These are phyloP conservation scores for Gnathonemus longibarbis DNA, from an alignment of 2,113 vertebrate species.

Conservation along the genomic window DNA sequence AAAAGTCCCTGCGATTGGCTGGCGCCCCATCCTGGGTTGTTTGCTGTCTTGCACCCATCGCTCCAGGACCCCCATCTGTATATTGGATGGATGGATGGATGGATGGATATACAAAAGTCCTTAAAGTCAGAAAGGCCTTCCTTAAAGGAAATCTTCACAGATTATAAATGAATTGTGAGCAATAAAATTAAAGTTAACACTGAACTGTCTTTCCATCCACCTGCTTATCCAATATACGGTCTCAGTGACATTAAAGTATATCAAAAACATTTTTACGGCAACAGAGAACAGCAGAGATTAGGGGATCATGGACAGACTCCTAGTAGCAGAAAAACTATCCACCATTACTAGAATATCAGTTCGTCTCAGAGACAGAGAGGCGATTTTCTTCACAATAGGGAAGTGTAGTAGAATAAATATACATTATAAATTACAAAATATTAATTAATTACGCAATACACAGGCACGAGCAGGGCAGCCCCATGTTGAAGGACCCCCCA, in stretches of 20 bases:
- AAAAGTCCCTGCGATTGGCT: neutral
- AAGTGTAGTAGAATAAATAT: neutral
- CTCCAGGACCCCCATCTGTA: neutral
- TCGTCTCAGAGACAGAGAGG: neutral
- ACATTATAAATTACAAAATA: neutral
- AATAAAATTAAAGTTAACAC: neutral
- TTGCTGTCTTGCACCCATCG: neutral
- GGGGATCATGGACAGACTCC: neutral
- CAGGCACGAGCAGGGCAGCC: neutral
- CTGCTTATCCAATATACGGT: neutral
- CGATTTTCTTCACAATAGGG: neutral
- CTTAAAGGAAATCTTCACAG: neutral
- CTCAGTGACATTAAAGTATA: neutral
- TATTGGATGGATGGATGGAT: neutral
- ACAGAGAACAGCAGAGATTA: neutral
- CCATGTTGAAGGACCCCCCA: slow-evolving; percentile 14
- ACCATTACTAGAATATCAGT: neutral
- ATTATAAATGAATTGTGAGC: neutral
- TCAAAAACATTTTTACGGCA: neutral
- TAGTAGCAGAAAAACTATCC: neutral
- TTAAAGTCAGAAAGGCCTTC: neutral
- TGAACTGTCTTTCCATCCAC: neutral
- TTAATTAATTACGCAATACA: too few species aligned
- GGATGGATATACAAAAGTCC: neutral
- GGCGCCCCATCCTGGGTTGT: neutral